phyloP scores from a whole-genome alignment of 92 coral and sea anemone species.

The Epizoanthus scotinus region DNA sequence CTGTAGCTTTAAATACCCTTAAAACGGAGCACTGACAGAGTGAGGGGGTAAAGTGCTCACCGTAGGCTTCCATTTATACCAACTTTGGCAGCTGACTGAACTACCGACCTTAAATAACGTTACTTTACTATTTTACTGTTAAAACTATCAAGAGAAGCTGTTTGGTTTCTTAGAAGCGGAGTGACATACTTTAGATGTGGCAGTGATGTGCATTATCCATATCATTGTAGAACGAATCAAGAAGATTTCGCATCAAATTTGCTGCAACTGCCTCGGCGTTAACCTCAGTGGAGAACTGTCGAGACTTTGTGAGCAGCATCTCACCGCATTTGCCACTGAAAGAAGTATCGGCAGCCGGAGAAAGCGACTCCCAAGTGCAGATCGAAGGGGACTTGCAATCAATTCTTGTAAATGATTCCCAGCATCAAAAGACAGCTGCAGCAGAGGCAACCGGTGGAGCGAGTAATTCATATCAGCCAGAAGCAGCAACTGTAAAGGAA shows the following conservation, averaged over 20 bases:
- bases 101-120: too few species aligned
- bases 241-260: slow-evolving; percentile 87
- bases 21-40: too few species aligned
- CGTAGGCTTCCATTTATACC: too few species aligned
- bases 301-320: slow-evolving; percentile 66
- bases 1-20: too few species aligned
- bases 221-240: slow-evolving; percentile 57
- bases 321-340: slow-evolving; percentile 67
- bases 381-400: slow-evolving; percentile 66
- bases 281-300: slow-evolving; percentile 70
- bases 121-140: too few species aligned
- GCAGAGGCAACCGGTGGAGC: slow-evolving; percentile 10
- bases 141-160: too few species aligned
- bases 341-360: slow-evolving; percentile 56
- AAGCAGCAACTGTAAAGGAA: slow-evolving; percentile 3
- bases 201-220: background rate
- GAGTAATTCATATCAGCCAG: background rate
- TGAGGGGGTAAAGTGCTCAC: too few species aligned
- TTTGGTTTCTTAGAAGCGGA: background rate
- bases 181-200: background rate
- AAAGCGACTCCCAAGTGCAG: slow-evolving; percentile 64
- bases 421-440: background rate
- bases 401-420: slow-evolving; percentile 49
- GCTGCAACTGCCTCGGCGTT: slow-evolving; percentile 48
- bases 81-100: too few species aligned